These are phyloP conservation scores for Drosophila diplacantha DNA, from an alignment of 2,888 invertebrate genomes.

Conservation along the genomic window DNA sequence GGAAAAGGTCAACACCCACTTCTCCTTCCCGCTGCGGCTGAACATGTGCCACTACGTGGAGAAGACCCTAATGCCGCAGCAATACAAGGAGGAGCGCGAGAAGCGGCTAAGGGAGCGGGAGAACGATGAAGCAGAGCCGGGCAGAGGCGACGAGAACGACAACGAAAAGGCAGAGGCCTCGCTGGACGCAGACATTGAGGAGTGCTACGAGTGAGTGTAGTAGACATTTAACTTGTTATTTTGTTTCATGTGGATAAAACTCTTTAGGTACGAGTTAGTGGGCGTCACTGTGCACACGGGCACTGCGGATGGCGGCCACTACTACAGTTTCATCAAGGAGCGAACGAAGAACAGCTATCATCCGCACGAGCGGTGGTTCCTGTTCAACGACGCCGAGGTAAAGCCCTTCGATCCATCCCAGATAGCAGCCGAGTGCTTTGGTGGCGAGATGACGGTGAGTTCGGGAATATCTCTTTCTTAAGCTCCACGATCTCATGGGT, in stretches of 20 bases:
- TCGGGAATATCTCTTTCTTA: rapidly evolving
- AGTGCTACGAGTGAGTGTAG: constrained; percentile 84
- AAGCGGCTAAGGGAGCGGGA: constrained; percentile 77
- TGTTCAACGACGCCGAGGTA: constrained; percentile 95
- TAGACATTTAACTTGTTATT: not conserved
- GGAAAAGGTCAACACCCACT: constrained; percentile 98
- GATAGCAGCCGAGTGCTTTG: constrained; percentile 96
- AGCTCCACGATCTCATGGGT: not conserved
- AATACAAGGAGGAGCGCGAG: constrained; percentile 86
- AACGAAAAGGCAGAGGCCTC: constrained; percentile 60
- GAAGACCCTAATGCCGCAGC: constrained; percentile 93
- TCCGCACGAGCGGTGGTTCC: constrained; percentile 92
- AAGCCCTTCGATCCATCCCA: constrained; percentile 97
- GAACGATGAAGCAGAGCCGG: constrained; percentile 34
- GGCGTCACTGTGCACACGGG: constrained; percentile 98
- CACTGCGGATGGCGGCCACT: constrained; percentile 98
- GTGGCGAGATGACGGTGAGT: constrained; percentile 95
- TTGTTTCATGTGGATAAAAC: not conserved
- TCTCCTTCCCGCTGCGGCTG: constrained; percentile 94
- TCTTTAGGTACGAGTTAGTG: constrained; percentile 85
- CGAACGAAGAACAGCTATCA: constrained; percentile 81
- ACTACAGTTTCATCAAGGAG: constrained; percentile 96
- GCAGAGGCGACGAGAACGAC: constrained; percentile 53
- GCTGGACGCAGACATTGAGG: constrained; percentile 80
- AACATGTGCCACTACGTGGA: constrained; percentile 98